Percentiles rank a stretch among this genome's conserved stretches.
phyloP scores from a whole-genome alignment of 2,113 vertebrate genomes.

The Leiothrix lutea region DNA sequence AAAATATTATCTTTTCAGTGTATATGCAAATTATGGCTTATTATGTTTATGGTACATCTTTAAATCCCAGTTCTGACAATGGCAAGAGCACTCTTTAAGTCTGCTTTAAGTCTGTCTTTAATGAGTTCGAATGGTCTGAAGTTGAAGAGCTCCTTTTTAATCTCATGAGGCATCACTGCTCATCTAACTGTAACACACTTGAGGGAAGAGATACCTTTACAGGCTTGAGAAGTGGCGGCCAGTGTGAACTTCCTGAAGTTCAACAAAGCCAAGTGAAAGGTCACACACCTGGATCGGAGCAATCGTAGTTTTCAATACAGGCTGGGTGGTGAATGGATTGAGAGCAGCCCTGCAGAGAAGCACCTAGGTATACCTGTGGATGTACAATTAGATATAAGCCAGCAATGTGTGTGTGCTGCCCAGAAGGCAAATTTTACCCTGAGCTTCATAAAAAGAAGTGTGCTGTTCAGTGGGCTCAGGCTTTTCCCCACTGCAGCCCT shows the following conservation, averaged over 20 bases:
- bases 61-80: background rate
- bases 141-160: background rate
- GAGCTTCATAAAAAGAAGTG: background rate
- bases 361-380: rapidly evolving
- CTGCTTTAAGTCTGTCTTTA: background rate
- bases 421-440: background rate
- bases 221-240: background rate
- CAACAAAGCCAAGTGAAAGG: background rate
- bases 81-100: background rate
- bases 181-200: background rate
- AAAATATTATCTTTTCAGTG: background rate
- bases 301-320: background rate
- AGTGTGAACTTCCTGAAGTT: background rate
- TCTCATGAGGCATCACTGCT: background rate
- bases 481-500: background rate
- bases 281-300: rapidly evolving
- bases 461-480: background rate
- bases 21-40: background rate
- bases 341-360: background rate
- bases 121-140: background rate
- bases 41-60: background rate
- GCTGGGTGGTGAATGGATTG: background rate
- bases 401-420: background rate
- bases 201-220: background rate
- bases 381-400: background rate